A percentile compares a stretch with the other conserved stretches of the same genome.
Evolutionary conservation across 2,888 invertebrate genomes (phyloP).

Genomic region (Pedicia rivosa): DNA sequence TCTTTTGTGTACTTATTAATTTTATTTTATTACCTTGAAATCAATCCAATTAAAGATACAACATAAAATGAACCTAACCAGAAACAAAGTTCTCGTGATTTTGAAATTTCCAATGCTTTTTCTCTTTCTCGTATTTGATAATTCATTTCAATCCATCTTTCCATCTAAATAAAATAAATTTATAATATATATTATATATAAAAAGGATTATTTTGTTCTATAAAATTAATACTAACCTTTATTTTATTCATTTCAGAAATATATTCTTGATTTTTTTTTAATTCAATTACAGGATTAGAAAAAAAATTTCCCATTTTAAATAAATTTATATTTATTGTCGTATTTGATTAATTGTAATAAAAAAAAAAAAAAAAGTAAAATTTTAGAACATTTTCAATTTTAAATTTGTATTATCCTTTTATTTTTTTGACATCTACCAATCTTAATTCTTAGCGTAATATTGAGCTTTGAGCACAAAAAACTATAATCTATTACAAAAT

Average conservation of each 20-base stretch:
- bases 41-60: slow-evolving; percentile 35
- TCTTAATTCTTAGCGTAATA: no score
- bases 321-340: no score
- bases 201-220: not conserved
- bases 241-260: slow-evolving; percentile 40
- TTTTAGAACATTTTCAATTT: no score
- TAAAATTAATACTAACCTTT: slow-evolving; percentile 32
- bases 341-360: no score
- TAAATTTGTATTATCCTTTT: no score
- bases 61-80: slow-evolving; percentile 55
- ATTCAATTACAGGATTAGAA: slow-evolving; percentile 4
- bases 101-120: slow-evolving; percentile 53
- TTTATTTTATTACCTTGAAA: slow-evolving; percentile 32
- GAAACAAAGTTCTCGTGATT: slow-evolving; percentile 52
- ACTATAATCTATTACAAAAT: no score
- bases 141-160: slow-evolving; percentile 65
- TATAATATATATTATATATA: slow-evolving; percentile 6
- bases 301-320: slow-evolving; percentile 5
- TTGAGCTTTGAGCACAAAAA: no score
- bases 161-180: slow-evolving; percentile 37
- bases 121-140: slow-evolving; percentile 61
- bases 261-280: slow-evolving; percentile 14
- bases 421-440: no score
- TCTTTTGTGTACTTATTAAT: slow-evolving; percentile 15
- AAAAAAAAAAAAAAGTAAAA: no score